A percentile compares a stretch with the other conserved stretches of the same genome.
These are phyloP conservation scores for Tetramorium parvispinum DNA, from an alignment of 1,140 invertebrate genomes.

Conservation along the genomic window DNA sequence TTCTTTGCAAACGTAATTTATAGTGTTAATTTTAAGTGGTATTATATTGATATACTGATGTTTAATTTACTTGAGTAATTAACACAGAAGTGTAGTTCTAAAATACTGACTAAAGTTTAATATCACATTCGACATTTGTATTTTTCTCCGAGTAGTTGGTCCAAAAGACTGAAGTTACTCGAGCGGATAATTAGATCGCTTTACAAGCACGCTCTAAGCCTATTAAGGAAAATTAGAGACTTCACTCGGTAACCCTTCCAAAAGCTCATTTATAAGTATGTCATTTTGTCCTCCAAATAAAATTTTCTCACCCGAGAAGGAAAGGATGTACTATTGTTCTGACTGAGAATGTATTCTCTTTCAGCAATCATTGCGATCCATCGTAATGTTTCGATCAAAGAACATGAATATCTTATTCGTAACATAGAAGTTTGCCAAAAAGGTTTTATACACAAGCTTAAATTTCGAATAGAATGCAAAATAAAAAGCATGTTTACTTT, in stretches of 20 bases:
- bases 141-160: constrained; percentile 4
- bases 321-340: background rate
- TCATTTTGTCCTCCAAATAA: constrained; percentile 32
- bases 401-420: background rate
- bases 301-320: constrained; percentile 43
- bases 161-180: constrained; percentile 49
- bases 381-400: background rate
- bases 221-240: constrained; percentile 66
- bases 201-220: constrained; percentile 66
- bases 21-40: background rate
- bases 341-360: background rate
- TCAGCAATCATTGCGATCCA: background rate
- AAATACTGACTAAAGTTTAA: background rate
- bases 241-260: background rate
- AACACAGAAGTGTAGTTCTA: background rate
- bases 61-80: constrained; percentile 4
- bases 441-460: background rate
- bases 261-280: constrained; percentile 61
- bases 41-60: background rate
- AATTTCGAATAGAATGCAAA: background rate
- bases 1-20: background rate
- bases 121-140: constrained; percentile 33
- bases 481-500: background rate
- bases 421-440: background rate
- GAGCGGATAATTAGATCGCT: constrained; percentile 68